A percentile compares a stretch with the other conserved stretches of the same genome.
phyloP scores from a whole-genome alignment of 1,140 invertebrate species.

The Bombus superbus region DNA sequence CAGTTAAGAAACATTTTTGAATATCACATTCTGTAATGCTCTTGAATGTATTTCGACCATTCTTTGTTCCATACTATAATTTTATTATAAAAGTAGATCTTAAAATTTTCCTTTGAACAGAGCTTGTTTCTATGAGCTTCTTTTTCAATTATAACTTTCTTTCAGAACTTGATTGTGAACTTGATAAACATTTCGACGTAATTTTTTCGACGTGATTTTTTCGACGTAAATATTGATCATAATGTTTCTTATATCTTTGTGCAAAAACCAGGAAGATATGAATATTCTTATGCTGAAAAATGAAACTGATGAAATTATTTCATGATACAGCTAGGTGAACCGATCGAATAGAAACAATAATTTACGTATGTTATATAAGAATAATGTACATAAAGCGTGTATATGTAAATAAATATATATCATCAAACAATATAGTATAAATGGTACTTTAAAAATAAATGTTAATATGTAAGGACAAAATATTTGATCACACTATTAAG shows the following conservation, averaged over 20 bases:
- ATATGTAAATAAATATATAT: constrained; percentile 53
- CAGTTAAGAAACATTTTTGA: background rate
- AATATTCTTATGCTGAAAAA: background rate
- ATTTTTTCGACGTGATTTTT: too few species aligned
- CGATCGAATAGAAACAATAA: constrained; percentile 24
- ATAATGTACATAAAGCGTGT: constrained; percentile 43
- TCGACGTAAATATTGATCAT: background rate
- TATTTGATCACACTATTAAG: constrained; percentile 4
- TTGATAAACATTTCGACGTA: background rate
- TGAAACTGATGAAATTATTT: background rate
- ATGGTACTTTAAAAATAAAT: constrained; percentile 36
- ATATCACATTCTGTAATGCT: background rate
- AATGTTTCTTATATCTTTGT: constrained; percentile 2
- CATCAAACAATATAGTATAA: constrained; percentile 28
- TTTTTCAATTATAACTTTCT: background rate
- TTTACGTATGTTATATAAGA: constrained; percentile 21
- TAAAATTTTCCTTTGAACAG: background rate
- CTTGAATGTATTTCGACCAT: background rate
- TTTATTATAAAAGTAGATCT: background rate
- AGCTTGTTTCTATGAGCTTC: background rate
- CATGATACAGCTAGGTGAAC: constrained; percentile 2
- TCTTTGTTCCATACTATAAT: background rate
- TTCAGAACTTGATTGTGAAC: background rate
- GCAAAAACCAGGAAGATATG: background rate
- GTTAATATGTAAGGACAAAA: constrained; percentile 10